Percentiles rank a stretch among this genome's conserved stretches.
phyloP scores from a whole-genome alignment of 2,888 invertebrate genomes.

The Ophion slaviceki region DNA sequence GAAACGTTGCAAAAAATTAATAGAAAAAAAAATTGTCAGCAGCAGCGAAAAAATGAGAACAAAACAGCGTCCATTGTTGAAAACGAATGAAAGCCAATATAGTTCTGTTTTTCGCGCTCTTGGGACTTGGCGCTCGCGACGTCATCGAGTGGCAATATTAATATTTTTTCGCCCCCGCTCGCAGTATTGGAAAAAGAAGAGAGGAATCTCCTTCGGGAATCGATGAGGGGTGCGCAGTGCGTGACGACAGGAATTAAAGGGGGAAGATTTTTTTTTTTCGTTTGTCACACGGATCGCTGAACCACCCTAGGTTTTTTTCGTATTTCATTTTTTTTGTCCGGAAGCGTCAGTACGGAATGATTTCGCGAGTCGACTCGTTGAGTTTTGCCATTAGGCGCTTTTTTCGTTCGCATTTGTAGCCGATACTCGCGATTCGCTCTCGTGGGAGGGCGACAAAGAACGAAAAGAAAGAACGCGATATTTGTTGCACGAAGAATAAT shows the following conservation, averaged over 20 bases:
- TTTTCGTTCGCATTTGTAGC: conserved; percentile 8
- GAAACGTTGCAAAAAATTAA: neutral
- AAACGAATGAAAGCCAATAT: conserved; percentile 47
- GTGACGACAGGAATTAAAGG: conserved; percentile 15
- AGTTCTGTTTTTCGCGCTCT: conserved; percentile 38
- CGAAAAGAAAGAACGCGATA: neutral
- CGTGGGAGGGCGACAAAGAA: neutral
- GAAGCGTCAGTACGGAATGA: conserved; percentile 68
- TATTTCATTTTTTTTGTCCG: conserved; percentile 48
- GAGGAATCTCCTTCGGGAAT: conserved; percentile 57
- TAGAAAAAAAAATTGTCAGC: neutral
- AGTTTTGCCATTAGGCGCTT: neutral
- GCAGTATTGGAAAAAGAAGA: conserved; percentile 35
- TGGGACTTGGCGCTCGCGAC: conserved; percentile 50
- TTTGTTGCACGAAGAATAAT: conserved; percentile 24
- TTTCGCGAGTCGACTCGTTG: conserved; percentile 53
- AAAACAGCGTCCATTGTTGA: conserved; percentile 24
- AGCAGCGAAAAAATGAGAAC: neutral
- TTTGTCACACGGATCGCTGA: conserved; percentile 60
- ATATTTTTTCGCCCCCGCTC: conserved; percentile 67
- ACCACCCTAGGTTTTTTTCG: conserved; percentile 28
- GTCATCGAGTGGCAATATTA: conserved; percentile 77
- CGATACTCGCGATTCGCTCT: conserved; percentile 48
- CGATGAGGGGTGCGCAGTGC: conserved; percentile 32
- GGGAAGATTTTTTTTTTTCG: conserved; percentile 27